These are phyloP conservation scores for Syncerus caffer DNA, from an alignment of 2,797 vertebrate species.

Conservation along the genomic window DNA sequence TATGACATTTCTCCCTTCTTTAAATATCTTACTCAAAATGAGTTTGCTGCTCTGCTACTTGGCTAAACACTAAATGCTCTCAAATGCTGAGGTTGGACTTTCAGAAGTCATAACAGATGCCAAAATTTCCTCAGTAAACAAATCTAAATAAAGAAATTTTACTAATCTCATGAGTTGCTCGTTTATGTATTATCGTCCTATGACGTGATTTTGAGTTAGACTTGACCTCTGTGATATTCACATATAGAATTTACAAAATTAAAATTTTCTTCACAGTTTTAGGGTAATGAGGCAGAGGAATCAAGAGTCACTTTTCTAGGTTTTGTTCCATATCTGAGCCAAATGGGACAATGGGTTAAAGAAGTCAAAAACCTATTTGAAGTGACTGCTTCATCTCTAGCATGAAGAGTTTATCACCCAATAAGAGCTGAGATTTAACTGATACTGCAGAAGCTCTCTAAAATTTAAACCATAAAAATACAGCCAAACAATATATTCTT, in stretches of 20 bases:
- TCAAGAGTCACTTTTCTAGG: neutral
- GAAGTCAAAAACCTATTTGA: neutral
- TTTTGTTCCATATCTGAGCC: neutral
- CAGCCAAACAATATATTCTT: neutral
- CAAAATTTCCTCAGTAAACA: conserved; percentile 53
- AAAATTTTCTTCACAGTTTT: neutral
- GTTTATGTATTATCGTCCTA: neutral
- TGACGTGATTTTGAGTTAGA: neutral
- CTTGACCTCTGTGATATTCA: neutral
- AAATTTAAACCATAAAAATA: neutral
- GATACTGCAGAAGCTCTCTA: neutral
- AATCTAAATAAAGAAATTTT: conserved; percentile 40
- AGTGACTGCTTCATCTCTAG: neutral
- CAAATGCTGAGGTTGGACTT: conserved; percentile 66
- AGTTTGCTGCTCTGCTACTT: conserved; percentile 55
- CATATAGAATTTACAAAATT: conserved; percentile 5
- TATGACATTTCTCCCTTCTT: conserved; percentile 59
- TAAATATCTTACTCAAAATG: conserved; percentile 61
- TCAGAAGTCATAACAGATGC: conserved; percentile 57
- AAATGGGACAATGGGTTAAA: neutral
- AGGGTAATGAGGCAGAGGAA: neutral
- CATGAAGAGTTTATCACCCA: neutral
- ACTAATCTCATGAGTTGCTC: neutral
- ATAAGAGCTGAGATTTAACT: neutral
- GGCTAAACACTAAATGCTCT: conserved; percentile 65